Conservation (phyloP, 2,113 vertebrate species). For the Hemichromis elongatus region DNA sequence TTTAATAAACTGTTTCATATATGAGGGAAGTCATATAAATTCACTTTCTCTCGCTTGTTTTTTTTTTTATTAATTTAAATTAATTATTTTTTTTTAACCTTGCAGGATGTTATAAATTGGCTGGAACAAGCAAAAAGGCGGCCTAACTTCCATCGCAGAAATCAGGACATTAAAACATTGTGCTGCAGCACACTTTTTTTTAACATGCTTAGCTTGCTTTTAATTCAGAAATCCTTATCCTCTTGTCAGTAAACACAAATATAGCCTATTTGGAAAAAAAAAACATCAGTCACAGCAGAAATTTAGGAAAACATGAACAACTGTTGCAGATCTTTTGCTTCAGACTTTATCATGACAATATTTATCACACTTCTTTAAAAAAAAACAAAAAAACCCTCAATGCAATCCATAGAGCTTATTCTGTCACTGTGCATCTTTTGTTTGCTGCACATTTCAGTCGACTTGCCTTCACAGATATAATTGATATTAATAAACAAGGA, state of each 20-base stretch:
- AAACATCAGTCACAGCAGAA: neutral
- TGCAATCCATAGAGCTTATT: neutral
- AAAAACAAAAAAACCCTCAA: neutral
- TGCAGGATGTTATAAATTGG: neutral
- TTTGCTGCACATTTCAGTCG: neutral
- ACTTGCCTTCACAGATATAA: slow-evolving; percentile 27
- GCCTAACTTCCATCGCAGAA: neutral
- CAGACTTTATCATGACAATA: neutral
- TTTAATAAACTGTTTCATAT: neutral
- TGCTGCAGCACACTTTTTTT: neutral
- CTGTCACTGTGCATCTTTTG: neutral
- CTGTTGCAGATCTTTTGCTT: neutral
- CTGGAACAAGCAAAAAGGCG: neutral
- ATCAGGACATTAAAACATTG: slow-evolving; percentile 25
- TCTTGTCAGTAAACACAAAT: neutral
- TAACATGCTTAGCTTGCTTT: neutral
- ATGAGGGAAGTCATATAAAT: neutral
- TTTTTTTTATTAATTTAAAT: neutral
- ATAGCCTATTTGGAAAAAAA: neutral
- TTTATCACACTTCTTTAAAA: neutral
- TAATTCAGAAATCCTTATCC: slow-evolving; percentile 8
- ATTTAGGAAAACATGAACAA: neutral
- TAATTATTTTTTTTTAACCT: neutral
- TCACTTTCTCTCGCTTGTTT: neutral
- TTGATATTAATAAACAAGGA: slow-evolving; percentile 46